Base-by-base conservation (phyloP, 2,113 vertebrate species). In the Anarrhichthys ocellatus region DNA sequence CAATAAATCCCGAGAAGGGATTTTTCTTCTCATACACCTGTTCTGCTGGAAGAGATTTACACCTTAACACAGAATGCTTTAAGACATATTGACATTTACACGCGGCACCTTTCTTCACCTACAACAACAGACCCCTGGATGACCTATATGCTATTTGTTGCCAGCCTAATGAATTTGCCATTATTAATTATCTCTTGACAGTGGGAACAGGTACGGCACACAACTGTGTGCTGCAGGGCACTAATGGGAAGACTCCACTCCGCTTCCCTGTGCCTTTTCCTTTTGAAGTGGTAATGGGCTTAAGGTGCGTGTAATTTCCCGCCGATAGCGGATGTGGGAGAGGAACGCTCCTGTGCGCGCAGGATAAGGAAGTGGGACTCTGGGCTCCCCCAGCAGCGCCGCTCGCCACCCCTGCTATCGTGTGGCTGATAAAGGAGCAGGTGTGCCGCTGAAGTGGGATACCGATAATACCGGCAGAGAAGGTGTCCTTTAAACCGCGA, bases 241-340 rank as follows among this genome's bases (percentile, higher is more conserved):
- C 84, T 85, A 88, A 91, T 85, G 78, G 86, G 73, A 74, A 84
- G 84, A 80, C 84, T 83, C 82, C 78, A 73, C 82, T 88, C 62
- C 48, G 67, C 84, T 83, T 88, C 71, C 54, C 46, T 46, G 62
- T 74, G 66, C 81, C 90, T 82, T 77, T 82, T 88, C 79, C 85
- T 90, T 94, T 91, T 93, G 93, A 94, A 93, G 92, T 93, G 90
- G 80, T 92, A 91, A 93, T 91, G 86, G 87, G 73, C 76, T 93
- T 92, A 92, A 91, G 86, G 90, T 91, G 92, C 83, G 88, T 93
- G 89, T 92, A 92, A 94, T 94, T 94, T 91, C 84, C 85, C 80
- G 82, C 80, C 40, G 89, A 93, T 91, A 93, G 90, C 63, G 76
- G 85, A 88, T 87, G 80, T 68, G 67, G 81, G 67, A 76, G 86